Evolutionary conservation across 2,113 vertebrate genomes (phyloP), one percentile per base, ranked within the genome.

Genomic region (Ameiurus melas): DNA sequence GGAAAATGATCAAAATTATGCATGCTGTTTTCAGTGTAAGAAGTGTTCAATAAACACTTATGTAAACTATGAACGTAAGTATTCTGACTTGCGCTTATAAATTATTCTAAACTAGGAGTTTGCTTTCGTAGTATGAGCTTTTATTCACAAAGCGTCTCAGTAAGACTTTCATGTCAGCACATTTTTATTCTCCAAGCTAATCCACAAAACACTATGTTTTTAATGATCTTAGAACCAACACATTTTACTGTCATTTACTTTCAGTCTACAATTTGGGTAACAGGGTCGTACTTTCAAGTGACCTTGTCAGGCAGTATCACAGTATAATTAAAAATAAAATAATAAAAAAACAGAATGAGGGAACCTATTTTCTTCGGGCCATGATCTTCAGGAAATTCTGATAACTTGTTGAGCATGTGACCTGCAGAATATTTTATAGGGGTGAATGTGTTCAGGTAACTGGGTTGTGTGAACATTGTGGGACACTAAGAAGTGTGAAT

Each of bases 21-120:
- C 43, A 6, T 91, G 90, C 27, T 91, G 90, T 73, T 91, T 90
- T 73, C 39, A 57, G 2, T 90, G 89, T 75, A 57, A 57, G 22
- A 55, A 66, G 12, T 91, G 90, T 58, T 55, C 47, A 30, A 33
- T 1, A 22, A 84, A 90, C 87, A 87, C 79, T 70, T 90, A 83
- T n/a, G 57, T 86, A n/a, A 84, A 90, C 51, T 83, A 55, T 83
- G 58, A 89, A 25, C 10, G 90, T 91, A 78, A 85, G 90, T 90
- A 88, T 25, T 30, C 9, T 25, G 2, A 2, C 25, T 8, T 17
- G n/a, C 27, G 55, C 39, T 27, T 27, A 1, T 33, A 36, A 51
- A 43, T 39, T 2, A 68, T 83, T 30, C 33, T 30, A 20, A 9
- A 51, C 8, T 70, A 51, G 62, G 7, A 19, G 60, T 13, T 84